Conservation (phyloP, 2,888 invertebrate species). For the Leptogaster cylindrica region DNA sequence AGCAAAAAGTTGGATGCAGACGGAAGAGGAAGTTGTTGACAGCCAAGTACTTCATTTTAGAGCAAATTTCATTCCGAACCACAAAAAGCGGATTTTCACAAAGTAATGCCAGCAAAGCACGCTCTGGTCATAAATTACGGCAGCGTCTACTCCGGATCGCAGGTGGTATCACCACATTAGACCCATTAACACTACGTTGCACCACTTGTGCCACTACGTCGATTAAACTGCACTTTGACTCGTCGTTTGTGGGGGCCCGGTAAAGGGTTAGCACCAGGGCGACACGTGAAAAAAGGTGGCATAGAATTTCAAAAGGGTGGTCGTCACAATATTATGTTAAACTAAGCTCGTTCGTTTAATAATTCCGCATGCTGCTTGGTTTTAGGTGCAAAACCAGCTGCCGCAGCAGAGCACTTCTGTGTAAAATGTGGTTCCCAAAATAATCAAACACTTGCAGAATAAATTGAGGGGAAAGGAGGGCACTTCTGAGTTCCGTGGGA, state of each 20-base stretch:
- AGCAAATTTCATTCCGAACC: slow-evolving; percentile 13
- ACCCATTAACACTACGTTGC: slow-evolving; percentile 32
- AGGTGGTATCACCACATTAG: slow-evolving; percentile 25
- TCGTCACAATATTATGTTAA: too few species aligned
- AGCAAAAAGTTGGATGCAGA: slow-evolving; percentile 12
- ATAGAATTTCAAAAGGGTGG: too few species aligned
- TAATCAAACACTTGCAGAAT: too few species aligned
- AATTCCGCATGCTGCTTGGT: too few species aligned
- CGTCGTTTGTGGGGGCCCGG: neutral
- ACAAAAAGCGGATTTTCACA: slow-evolving; percentile 3
- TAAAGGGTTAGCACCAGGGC: neutral
- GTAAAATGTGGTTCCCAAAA: too few species aligned
- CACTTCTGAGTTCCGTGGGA: too few species aligned
- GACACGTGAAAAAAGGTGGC: neutral
- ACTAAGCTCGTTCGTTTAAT: too few species aligned
- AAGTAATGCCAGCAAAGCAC: slow-evolving; percentile 1
- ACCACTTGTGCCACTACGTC: slow-evolving; percentile 8
- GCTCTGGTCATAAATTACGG: slow-evolving; percentile 23
- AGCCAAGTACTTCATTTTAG: slow-evolving; percentile 9
- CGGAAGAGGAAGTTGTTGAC: slow-evolving; percentile 14
- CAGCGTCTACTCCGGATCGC: slow-evolving; percentile 6
- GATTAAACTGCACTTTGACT: slow-evolving; percentile 10
- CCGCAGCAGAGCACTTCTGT: too few species aligned
- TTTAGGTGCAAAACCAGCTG: too few species aligned
- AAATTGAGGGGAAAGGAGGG: too few species aligned